Evolutionary conservation across 37 sponge, comb jelly and placozoan genomes (phyloP).

Genomic region (Eunapius fragilis): DNA sequence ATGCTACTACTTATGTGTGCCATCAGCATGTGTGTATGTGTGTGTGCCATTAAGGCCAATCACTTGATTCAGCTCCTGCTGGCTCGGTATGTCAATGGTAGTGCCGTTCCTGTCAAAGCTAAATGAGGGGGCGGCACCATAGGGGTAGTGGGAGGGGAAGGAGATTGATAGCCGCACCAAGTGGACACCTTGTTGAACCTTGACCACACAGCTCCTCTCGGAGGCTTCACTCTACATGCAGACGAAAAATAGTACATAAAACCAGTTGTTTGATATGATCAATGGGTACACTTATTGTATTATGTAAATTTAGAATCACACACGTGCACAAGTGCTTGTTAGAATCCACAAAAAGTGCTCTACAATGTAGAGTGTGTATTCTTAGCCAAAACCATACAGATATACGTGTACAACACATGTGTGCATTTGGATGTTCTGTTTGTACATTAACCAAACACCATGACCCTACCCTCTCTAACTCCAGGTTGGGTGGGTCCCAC

Average conservation of each 20-base stretch:
- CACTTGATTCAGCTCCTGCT: constrained; percentile 54
- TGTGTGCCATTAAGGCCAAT: no score
- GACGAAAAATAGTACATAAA: not conserved
- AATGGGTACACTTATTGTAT: no score
- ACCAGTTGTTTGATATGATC: no score
- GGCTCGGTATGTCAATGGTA: constrained; percentile 54
- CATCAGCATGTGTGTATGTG: no score
- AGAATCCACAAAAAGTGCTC: no score
- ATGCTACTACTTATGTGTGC: not conserved
- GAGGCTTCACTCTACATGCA: constrained; percentile 56
- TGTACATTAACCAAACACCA: not conserved
- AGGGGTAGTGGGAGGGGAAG: constrained; percentile 85
- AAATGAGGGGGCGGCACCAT: constrained; percentile 82
- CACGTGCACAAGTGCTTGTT: not conserved
- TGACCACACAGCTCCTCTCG: constrained; percentile 71
- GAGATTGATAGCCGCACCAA: constrained; percentile 64
- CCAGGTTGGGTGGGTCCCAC: constrained; percentile 52
- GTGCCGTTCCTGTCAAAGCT: constrained; percentile 54
- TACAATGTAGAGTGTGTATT: no score
- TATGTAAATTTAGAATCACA: no score
- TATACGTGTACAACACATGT: no score
- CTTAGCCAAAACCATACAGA: no score
- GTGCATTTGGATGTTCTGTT: no score
- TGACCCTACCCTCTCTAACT: constrained; percentile 53
- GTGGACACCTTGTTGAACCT: constrained; percentile 45